Percentiles rank a stretch among this genome's conserved stretches.
Evolutionary conservation across 2,113 vertebrate genomes (phyloP).

Genomic region (Hypomesus transpacificus): DNA sequence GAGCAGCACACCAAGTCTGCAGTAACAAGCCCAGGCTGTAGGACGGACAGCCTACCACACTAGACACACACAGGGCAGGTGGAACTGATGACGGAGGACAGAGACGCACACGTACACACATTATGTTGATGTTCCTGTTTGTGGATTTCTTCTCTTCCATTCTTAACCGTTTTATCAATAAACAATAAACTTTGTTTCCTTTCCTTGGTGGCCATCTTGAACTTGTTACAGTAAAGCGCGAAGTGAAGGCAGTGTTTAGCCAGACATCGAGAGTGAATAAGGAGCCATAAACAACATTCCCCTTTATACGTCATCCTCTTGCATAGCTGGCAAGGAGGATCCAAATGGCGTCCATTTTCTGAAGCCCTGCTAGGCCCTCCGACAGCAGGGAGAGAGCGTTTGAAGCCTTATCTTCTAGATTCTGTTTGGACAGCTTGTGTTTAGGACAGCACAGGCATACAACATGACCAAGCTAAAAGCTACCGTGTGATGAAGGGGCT

Average conservation of each 20-base stretch:
- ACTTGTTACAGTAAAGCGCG: not conserved
- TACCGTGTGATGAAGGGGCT: not conserved
- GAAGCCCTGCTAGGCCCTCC: not conserved
- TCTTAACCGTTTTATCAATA: not conserved
- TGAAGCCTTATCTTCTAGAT: not conserved
- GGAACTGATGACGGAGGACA: not conserved
- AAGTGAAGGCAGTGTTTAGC: not conserved
- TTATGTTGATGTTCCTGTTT: too few species aligned
- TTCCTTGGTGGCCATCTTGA: not conserved
- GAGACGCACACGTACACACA: too few species aligned
- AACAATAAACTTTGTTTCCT: not conserved
- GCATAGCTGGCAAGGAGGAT: not conserved
- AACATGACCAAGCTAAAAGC: not conserved
- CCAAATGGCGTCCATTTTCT: not conserved
- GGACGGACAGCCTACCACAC: not conserved
- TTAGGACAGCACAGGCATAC: not conserved
- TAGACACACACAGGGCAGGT: not conserved
- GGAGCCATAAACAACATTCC: not conserved
- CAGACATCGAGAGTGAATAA: not conserved
- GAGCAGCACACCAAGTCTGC: not conserved
- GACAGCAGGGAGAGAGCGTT: not conserved
- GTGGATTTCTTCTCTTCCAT: not conserved
- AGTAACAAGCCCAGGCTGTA: not conserved
- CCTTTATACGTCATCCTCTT: not conserved
- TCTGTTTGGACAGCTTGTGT: constrained; percentile 15